Evolutionary conservation across 2,888 invertebrate species (phyloP), one percentile per base, ranked within the genome.

Genomic region (Eupithecia subumbrata): DNA sequence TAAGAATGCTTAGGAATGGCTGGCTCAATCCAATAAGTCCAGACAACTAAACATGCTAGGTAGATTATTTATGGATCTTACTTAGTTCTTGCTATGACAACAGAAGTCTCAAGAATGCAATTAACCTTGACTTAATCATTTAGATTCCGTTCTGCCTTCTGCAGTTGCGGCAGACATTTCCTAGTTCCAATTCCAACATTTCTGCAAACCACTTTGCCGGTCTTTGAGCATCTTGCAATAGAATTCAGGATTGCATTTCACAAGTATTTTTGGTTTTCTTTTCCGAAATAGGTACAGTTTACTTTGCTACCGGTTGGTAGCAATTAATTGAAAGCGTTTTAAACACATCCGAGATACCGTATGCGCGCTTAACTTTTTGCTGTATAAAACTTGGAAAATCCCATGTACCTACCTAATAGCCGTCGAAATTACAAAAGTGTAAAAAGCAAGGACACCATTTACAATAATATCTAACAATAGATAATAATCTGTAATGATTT

Each of bases 401-500:
- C 48, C 48, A 14, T 18, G 48, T 48, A 14, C 8, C 3, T 16
- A 16, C 43, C 16, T 16, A 45, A 45, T 22, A 25, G 12, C 56
- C 4, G 56, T 22, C 22, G 11, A 12, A 60, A 25, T 25, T 3
- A 25, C 60, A 60, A 60, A 25, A 71, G 12, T 73, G 63, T 76
- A 68, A 76, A 72, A 74, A 52, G 69, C 82, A 81, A 80, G 79
- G 80, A 74, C 72, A 63, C 67, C 73, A 71, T 74, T 79, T 74
- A 77, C 76, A 79, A 79, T 76, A 77, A 77, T 81, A 37, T 37
- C 37, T 37, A 81, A 81, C 74, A 74, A 72, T 75, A 73, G 74
- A 79, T 80, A 67, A 77, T 68, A 72, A 79, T 80, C 77, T 76
- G 22, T 76, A 76, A 79, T 79, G 70, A 79, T 74, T 22, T 43